Conservation (phyloP, 2,888 invertebrate genomes). For the Trachelus tabidus region DNA sequence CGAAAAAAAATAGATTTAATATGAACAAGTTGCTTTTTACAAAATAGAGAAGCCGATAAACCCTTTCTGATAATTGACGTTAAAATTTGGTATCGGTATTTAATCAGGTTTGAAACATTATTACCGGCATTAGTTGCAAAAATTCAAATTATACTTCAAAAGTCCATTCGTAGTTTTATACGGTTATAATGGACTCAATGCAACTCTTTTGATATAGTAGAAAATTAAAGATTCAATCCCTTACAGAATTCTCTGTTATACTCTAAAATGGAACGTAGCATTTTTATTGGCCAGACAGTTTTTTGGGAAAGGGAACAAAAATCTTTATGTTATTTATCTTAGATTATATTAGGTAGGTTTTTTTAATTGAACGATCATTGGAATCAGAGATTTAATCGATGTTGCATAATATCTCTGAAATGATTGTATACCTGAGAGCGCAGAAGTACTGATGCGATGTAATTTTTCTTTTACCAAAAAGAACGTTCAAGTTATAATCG, state of each 20-base stretch:
- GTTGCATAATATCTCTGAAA: conserved; percentile 19
- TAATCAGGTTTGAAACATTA: neutral
- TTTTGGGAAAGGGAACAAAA: conserved; percentile 32
- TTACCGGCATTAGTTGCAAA: neutral
- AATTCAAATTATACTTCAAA: too few relatives aligned
- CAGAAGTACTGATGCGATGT: conserved; percentile 5
- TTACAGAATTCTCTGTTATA: neutral
- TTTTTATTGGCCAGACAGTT: conserved; percentile 33
- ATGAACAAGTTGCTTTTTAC: conserved; percentile 24
- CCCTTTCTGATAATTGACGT: neutral
- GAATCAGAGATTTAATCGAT: conserved; percentile 20
- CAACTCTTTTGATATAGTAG: conserved; percentile 22
- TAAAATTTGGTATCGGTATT: neutral
- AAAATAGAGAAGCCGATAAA: conserved; percentile 21
- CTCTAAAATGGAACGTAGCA: conserved; percentile 27
- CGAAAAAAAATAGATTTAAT: conserved; percentile 23
- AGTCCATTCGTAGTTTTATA: neutral
- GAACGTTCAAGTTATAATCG: neutral
- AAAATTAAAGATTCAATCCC: conserved; percentile 11
- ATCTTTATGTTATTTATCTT: conserved; percentile 40
- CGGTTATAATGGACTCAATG: neutral
- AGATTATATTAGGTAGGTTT: conserved; percentile 34
- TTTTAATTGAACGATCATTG: conserved; percentile 34
- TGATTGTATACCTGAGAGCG: conserved; percentile 22
- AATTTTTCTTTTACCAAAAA: conserved; percentile 14